Evolutionary conservation across 2,797 vertebrate genomes (phyloP).

Genomic region (Aldrovandia affinis): DNA sequence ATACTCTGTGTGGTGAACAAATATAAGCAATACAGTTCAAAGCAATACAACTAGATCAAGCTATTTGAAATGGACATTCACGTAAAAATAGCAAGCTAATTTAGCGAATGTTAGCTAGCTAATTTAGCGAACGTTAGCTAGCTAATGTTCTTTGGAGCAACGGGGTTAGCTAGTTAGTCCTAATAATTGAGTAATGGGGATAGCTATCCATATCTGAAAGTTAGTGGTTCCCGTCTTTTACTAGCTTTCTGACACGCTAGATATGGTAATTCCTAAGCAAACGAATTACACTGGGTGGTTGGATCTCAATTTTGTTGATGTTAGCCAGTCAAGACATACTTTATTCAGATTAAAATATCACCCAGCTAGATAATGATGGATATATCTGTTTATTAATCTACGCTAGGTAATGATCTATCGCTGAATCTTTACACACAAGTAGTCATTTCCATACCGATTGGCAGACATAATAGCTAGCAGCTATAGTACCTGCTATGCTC

Average conservation of each 20-base stretch:
- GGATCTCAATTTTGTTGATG: background rate
- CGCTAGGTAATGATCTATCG: too few species aligned
- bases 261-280: background rate
- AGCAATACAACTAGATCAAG: constrained; percentile 13
- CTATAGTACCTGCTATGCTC: background rate
- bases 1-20: background rate
- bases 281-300: background rate
- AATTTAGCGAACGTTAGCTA: background rate
- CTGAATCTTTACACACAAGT: background rate
- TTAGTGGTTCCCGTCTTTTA: background rate
- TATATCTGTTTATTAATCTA: too few species aligned
- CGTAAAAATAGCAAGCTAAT: background rate
- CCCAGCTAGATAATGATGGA: background rate
- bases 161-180: too few species aligned
- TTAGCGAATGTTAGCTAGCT: background rate
- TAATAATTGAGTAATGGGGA: background rate
- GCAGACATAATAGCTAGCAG: background rate
- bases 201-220: background rate
- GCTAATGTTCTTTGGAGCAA: too few species aligned
- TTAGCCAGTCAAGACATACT: background rate
- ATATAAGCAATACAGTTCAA: background rate
- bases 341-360: background rate
- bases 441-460: background rate
- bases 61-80: background rate
- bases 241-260: background rate